Conservation (phyloP, 2,113 vertebrate genomes). For the Shinisaurus crocodilurus region DNA sequence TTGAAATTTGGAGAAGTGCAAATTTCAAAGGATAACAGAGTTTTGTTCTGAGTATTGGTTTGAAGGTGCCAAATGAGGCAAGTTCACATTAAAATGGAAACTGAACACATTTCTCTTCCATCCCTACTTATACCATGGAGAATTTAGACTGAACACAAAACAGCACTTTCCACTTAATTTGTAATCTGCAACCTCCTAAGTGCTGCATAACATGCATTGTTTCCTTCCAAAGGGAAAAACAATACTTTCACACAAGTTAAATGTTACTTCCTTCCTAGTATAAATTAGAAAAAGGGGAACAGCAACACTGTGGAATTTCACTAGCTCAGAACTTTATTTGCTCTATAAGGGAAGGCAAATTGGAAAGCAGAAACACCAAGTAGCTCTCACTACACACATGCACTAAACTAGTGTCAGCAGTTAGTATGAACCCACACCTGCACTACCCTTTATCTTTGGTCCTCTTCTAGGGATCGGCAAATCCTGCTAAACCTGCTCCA, state of each 20-base stretch:
- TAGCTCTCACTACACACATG: background rate
- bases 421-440: background rate
- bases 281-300: background rate
- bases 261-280: background rate
- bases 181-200: slow-evolving; percentile 21
- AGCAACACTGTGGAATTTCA: background rate
- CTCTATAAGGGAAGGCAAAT: background rate
- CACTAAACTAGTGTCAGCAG: background rate
- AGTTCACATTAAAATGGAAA: too few relatives aligned
- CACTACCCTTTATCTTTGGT: background rate
- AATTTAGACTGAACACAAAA: slow-evolving; percentile 4
- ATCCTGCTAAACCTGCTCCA: background rate
- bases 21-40: too few relatives aligned
- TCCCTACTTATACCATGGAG: background rate
- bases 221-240: slow-evolving; percentile 4
- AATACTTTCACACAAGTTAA: background rate
- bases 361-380: background rate
- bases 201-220: slow-evolving; percentile 9
- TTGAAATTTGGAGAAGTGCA: too few relatives aligned
- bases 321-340: background rate
- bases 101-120: too few relatives aligned
- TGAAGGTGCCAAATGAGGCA: too few relatives aligned
- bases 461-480: background rate
- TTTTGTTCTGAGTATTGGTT: too few relatives aligned
- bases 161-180: slow-evolving; percentile 20